Evolutionary conservation across 2,797 vertebrate species (phyloP).

Genomic region (Margarornis squamiger): DNA sequence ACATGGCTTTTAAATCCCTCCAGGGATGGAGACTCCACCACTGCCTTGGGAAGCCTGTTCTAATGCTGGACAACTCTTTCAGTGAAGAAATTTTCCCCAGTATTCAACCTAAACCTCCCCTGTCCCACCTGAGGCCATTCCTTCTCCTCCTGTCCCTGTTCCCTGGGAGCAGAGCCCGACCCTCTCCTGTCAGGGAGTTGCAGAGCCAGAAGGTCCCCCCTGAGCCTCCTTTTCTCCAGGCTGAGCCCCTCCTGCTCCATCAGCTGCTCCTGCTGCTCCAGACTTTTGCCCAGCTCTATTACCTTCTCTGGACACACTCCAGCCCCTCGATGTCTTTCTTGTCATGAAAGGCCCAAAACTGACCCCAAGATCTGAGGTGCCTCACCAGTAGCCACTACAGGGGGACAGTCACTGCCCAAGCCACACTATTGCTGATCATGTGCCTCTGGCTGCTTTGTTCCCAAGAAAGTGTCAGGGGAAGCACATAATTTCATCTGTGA

Average conservation of each 20-base stretch:
- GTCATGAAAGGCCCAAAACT: not conserved
- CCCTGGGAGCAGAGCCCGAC: not conserved
- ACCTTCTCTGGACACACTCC: rapidly evolving
- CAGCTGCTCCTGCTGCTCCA: rapidly evolving
- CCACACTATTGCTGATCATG: not conserved
- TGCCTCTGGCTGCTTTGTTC: not conserved
- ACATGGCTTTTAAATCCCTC: not conserved
- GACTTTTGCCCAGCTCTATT: not conserved
- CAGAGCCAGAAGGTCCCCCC: not conserved
- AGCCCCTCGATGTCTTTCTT: not conserved
- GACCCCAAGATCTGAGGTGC: not conserved
- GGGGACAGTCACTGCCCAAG: not conserved
- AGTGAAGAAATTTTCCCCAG: not conserved
- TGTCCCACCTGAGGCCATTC: not conserved
- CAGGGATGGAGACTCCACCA: not conserved
- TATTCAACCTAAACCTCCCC: not conserved
- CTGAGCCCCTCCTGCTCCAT: not conserved
- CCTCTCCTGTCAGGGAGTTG: not conserved
- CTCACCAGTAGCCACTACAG: not conserved
- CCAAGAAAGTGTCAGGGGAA: not conserved
- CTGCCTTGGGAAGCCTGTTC: not conserved
- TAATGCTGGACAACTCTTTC: not conserved
- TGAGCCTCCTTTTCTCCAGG: not conserved
- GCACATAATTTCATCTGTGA: not conserved
- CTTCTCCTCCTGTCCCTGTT: not conserved